phyloP scores from a whole-genome alignment of 2,113 vertebrate species.

The Prolemur simus region DNA sequence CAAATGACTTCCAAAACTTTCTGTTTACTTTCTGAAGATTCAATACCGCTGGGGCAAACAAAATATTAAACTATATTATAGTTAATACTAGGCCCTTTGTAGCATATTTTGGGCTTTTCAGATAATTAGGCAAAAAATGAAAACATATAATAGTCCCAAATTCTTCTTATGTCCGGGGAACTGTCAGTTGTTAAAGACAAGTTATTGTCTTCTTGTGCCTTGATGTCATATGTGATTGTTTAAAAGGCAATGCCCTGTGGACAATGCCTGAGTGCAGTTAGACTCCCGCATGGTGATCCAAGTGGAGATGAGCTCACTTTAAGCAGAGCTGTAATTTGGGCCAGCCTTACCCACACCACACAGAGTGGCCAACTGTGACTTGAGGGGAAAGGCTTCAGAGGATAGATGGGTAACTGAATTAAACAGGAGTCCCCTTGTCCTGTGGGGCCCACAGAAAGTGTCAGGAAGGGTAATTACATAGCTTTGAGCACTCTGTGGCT shows the following conservation, averaged over 20 bases:
- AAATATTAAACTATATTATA: neutral
- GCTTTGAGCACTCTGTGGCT: neutral
- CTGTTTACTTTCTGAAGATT: constrained; percentile 35
- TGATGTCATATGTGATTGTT: neutral
- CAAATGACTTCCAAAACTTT: neutral
- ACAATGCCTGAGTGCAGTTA: neutral
- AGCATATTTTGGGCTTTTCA: neutral
- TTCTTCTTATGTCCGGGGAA: neutral
- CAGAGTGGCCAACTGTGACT: neutral
- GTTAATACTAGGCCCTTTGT: neutral
- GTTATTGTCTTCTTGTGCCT: neutral
- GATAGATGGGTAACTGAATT: neutral
- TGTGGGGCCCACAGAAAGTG: neutral
- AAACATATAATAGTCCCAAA: neutral
- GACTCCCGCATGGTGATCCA: neutral
- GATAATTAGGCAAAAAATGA: constrained; percentile 1
- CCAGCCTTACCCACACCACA: neutral
- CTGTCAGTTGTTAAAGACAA: neutral
- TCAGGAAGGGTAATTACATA: neutral
- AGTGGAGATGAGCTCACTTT: neutral
- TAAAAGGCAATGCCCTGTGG: neutral
- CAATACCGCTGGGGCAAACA: neutral
- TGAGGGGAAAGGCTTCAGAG: neutral
- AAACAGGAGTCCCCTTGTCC: neutral
- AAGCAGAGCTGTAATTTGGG: neutral